A percentile compares a stretch with the other conserved stretches of the same genome.
Evolutionary conservation across 2,888 invertebrate species (phyloP).

Genomic region (Apotomis turbidana): DNA sequence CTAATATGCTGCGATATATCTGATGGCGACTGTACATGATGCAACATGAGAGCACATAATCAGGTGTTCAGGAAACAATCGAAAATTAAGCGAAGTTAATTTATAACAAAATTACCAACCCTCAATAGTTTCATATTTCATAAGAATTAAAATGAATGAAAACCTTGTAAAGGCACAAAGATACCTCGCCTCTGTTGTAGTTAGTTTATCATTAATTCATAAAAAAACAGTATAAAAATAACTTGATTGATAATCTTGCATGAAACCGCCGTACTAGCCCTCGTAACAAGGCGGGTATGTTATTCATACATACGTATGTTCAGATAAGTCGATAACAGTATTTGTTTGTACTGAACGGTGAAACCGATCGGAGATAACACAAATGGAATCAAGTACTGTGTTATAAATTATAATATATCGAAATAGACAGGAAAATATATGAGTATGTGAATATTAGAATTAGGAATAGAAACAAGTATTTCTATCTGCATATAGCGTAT

Average conservation of each 20-base stretch:
- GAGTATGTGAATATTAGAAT: not conserved
- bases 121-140: no score
- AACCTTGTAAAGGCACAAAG: no score
- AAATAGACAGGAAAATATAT: conserved; percentile 11
- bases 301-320: conserved; percentile 60
- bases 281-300: conserved; percentile 39
- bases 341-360: conserved; percentile 56
- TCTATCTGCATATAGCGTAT: no score
- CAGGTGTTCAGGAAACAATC: no score
- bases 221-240: not conserved
- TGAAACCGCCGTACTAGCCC: conserved; percentile 2
- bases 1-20: no score
- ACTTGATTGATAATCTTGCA: not conserved
- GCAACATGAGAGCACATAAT: no score
- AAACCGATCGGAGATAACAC: conserved; percentile 48
- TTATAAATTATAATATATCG: conserved; percentile 1
- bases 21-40: no score
- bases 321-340: conserved; percentile 62
- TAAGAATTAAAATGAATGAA: no score
- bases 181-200: not conserved
- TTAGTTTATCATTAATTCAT: not conserved
- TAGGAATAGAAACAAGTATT: no score
- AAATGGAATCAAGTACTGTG: conserved; percentile 26
- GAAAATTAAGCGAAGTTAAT: no score
- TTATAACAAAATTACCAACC: no score